These are phyloP conservation scores for Dryococelus australis DNA, from an alignment of 2,888 invertebrate genomes.

Conservation along the genomic window DNA sequence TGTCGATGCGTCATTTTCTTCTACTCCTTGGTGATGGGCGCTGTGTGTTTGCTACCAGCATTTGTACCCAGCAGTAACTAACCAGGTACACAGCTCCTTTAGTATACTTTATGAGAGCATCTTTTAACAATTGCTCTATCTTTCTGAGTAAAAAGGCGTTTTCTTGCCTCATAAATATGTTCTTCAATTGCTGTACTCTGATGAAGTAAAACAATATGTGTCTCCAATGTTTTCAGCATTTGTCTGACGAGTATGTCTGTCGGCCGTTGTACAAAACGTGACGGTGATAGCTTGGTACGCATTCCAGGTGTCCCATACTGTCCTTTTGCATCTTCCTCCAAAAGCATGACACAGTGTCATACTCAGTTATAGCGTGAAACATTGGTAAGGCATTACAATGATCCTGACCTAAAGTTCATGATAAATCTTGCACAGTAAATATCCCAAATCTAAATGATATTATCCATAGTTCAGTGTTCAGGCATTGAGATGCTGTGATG, in stretches of 20 bases:
- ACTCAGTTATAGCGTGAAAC: neutral
- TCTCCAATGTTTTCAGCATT: constrained; percentile 11
- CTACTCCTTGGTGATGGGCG: neutral
- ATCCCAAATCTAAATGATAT: no score
- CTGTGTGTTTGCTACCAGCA: neutral
- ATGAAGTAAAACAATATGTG: neutral
- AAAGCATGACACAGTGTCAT: neutral
- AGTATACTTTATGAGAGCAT: neutral
- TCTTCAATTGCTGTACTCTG: neutral
- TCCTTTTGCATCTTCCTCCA: constrained; percentile 25
- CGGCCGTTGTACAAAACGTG: neutral
- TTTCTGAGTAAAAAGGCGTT: constrained; percentile 5
- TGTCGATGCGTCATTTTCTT: neutral
- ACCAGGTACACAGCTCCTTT: neutral
- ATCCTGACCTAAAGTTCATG: neutral
- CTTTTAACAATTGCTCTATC: neutral
- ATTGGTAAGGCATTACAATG: constrained; percentile 3
- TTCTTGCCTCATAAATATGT: constrained; percentile 3
- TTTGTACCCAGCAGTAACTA: neutral
- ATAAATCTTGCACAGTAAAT: neutral
- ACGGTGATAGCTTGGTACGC: neutral
- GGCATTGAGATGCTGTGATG: neutral
- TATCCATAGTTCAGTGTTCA: neutral
- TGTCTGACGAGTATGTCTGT: neutral
- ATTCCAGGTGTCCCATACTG: neutral